phyloP scores from a whole-genome alignment of 2,113 vertebrate species.

The Barnardius zonarius region DNA sequence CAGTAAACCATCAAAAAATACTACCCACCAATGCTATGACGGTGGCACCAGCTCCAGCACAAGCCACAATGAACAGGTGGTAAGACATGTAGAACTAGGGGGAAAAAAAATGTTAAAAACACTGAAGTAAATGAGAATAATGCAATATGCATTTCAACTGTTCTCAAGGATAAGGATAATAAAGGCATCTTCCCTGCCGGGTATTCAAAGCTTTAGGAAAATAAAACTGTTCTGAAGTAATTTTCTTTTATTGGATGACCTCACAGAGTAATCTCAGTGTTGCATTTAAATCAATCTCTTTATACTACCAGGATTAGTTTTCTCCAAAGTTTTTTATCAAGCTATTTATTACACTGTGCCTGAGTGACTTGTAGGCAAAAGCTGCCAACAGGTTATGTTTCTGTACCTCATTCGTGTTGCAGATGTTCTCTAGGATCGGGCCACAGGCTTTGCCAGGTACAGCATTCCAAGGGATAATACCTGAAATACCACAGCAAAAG shows the following conservation, averaged over 20 bases:
- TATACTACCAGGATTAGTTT: not conserved
- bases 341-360: not conserved
- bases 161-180: not conserved
- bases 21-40: conserved; percentile 96
- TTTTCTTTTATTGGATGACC: not conserved
- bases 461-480: conserved; percentile 96
- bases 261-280: not conserved
- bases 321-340: not conserved
- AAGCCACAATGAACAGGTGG: conserved; percentile 97
- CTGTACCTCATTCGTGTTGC: conserved; percentile 89
- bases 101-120: conserved; percentile 30
- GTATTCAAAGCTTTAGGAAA: not conserved
- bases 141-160: not conserved
- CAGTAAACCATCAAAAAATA: not conserved
- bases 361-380: not conserved
- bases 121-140: not conserved
- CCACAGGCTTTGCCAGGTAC: conserved; percentile 92
- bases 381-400: not conserved
- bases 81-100: conserved; percentile 97
- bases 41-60: conserved; percentile 95
- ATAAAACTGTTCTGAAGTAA: not conserved
- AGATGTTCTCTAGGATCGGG: conserved; percentile 85
- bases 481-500: conserved; percentile 71
- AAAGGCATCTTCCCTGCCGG: not conserved
- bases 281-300: not conserved